Conservation (phyloP, 2,888 invertebrate genomes). For the Microctonus brassicae region DNA sequence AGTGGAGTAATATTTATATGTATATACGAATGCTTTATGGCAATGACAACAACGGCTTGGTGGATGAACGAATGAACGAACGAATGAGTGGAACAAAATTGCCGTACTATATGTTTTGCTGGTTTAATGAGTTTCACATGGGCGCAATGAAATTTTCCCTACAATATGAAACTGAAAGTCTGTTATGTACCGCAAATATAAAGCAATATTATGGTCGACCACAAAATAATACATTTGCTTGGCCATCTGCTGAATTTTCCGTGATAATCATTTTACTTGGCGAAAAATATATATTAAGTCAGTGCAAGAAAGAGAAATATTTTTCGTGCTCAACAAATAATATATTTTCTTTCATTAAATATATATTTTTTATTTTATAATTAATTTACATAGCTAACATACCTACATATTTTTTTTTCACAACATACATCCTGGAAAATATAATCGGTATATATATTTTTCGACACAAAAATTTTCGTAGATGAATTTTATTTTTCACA, state of each 20-base stretch:
- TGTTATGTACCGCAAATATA: not conserved
- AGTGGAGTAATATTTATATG: not conserved
- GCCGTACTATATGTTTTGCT: conserved; percentile 39
- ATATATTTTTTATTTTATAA: too few relatives aligned
- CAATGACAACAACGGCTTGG: not conserved
- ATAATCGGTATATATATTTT: not conserved
- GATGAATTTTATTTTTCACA: not conserved
- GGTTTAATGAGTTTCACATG: conserved; percentile 56
- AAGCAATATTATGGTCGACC: not conserved
- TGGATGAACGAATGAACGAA: not conserved
- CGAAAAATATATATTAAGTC: not conserved
- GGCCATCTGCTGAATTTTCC: not conserved
- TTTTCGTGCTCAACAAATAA: not conserved
- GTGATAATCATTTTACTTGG: not conserved
- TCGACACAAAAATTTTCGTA: not conserved
- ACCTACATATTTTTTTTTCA: too few relatives aligned
- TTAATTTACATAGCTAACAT: too few relatives aligned
- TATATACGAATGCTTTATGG: not conserved
- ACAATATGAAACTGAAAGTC: not conserved
- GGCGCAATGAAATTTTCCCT: not conserved
- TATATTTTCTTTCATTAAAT: not conserved
- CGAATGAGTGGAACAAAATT: conserved; percentile 26
- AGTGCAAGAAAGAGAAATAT: not conserved
- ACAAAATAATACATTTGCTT: not conserved
- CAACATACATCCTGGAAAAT: too few relatives aligned